phyloP scores from a whole-genome alignment of 2,797 vertebrate genomes.

The Pantherophis vulpinus region DNA sequence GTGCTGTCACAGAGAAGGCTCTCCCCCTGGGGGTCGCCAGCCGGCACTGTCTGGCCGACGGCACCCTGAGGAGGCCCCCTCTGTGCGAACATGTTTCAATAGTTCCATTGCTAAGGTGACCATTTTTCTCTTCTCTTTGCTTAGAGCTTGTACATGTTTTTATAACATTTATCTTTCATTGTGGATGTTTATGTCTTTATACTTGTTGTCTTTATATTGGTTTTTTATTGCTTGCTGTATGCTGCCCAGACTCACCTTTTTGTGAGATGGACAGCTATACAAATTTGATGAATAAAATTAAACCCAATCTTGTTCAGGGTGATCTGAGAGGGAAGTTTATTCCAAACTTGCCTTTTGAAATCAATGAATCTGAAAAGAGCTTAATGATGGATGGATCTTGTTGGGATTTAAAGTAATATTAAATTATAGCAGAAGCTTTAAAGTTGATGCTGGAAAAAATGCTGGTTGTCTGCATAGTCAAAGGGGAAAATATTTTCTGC shows the following conservation, averaged over 20 bases:
- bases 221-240: neutral
- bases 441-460: neutral
- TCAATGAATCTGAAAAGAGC: neutral
- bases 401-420: neutral
- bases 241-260: neutral
- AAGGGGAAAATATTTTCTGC: neutral
- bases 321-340: neutral
- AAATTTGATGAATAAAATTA: neutral
- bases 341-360: neutral
- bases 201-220: neutral
- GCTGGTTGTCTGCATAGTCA: neutral
- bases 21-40: no score
- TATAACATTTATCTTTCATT: neutral
- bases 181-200: neutral
- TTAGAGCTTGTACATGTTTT: neutral
- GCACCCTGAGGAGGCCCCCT: no score
- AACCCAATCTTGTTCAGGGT: neutral
- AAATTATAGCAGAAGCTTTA: neutral
- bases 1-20: no score
- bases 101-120: neutral
- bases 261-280: neutral
- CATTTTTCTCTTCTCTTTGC: neutral
- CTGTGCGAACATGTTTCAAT: neutral
- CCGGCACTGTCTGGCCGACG: no score
- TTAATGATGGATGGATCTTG: neutral